phyloP scores from a whole-genome alignment of 2,888 invertebrate species.

The Ischnura elegans region DNA sequence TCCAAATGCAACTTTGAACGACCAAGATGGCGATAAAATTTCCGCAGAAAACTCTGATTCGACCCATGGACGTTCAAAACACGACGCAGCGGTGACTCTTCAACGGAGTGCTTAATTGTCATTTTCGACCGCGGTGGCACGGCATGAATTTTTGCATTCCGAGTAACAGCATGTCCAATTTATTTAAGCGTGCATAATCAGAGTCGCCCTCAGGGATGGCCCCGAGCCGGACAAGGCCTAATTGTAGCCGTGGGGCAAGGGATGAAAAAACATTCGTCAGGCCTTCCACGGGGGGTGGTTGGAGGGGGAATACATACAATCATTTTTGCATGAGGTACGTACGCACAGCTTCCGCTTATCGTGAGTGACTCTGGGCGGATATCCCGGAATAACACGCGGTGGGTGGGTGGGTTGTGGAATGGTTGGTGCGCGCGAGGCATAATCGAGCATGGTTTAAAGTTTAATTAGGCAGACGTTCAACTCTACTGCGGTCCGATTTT shows the following conservation, averaged over 20 bases:
- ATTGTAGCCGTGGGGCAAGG: slow-evolving; percentile 17
- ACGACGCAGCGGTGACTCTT: not conserved
- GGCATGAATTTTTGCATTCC: not conserved
- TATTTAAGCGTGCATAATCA: slow-evolving; percentile 31
- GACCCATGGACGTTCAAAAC: not conserved
- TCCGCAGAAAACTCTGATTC: not conserved
- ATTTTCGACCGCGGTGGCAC: not conserved
- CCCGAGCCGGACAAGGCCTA: not conserved
- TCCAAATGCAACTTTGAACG: not conserved
- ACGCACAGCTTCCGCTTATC: not conserved
- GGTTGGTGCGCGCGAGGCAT: not conserved
- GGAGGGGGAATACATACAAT: not conserved
- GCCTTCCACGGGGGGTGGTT: not conserved
- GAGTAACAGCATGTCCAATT: not conserved
- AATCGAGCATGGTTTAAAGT: slow-evolving; percentile 38
- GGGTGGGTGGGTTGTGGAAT: not conserved
- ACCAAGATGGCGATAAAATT: slow-evolving; percentile 23
- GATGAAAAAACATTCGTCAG: not conserved
- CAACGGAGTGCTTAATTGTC: not conserved
- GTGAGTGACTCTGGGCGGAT: not conserved
- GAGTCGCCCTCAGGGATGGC: not conserved
- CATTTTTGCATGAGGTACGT: slow-evolving; percentile 33
- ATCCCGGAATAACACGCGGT: not conserved
- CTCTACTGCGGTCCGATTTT: not conserved
- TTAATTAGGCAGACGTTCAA: slow-evolving; percentile 20